Evolutionary conservation across 1,140 invertebrate genomes (phyloP).

Genomic region (Gonatopus flavifemur): DNA sequence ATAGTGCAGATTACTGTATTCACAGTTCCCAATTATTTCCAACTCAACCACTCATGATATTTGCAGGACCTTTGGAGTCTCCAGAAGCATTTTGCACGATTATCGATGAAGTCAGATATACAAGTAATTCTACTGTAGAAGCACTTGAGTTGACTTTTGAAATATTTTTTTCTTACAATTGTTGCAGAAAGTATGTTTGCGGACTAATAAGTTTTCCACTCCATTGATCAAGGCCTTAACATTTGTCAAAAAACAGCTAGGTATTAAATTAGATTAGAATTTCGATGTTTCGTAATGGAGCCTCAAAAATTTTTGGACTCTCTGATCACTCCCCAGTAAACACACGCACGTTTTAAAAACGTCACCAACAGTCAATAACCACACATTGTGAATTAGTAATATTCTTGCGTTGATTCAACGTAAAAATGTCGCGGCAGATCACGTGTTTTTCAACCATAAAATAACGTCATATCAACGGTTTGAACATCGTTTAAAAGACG

Average conservation of each 20-base stretch:
- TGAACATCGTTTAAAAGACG: no score
- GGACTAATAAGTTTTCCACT: not conserved
- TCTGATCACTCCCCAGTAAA: no score
- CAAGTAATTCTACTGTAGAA: not conserved
- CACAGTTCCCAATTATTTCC: no score
- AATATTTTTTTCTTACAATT: not conserved
- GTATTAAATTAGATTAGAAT: not conserved
- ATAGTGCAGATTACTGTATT: no score
- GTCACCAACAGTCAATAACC: no score
- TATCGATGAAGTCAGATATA: not conserved
- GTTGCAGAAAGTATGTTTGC: not conserved
- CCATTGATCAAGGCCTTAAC: not conserved
- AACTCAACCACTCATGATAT: not conserved
- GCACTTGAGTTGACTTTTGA: not conserved
- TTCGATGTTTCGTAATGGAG: not conserved
- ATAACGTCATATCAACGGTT: no score
- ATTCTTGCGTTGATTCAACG: no score
- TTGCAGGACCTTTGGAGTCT: not conserved
- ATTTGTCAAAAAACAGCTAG: not conserved
- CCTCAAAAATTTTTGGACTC: not conserved
- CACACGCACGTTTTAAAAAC: no score
- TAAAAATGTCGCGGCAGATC: no score
- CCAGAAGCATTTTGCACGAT: not conserved
- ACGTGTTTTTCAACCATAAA: no score
- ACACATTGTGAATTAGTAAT: no score